phyloP scores from a whole-genome alignment of 1,140 invertebrate species.

The Leptinotarsa lineolata region DNA sequence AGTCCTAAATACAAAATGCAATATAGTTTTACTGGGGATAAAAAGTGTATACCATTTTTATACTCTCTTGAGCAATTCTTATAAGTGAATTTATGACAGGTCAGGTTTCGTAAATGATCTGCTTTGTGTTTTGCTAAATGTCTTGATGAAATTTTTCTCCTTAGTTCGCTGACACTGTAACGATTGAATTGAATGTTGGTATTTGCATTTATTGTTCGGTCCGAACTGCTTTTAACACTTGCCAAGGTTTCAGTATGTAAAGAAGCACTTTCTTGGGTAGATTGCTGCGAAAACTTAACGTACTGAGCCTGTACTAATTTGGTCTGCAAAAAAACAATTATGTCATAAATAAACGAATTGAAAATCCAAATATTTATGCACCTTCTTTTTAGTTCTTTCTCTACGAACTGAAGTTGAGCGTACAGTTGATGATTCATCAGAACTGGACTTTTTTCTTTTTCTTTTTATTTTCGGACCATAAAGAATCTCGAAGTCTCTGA shows the following conservation, averaged over 20 bases:
- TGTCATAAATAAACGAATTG: no score
- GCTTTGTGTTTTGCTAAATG: constrained; percentile 50
- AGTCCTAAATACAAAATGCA: constrained; percentile 62
- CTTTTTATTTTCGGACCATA: constrained; percentile 56
- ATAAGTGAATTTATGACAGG: constrained; percentile 50
- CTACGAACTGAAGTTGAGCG: constrained; percentile 40
- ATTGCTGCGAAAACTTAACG: constrained; percentile 52
- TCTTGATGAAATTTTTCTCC: constrained; percentile 44
- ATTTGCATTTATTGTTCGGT: constrained; percentile 36
- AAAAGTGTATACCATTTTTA: constrained; percentile 50
- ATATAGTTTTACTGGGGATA: constrained; percentile 58
- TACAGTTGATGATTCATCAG: constrained; percentile 33
- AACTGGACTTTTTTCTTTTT: constrained; percentile 38
- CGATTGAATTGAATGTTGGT: constrained; percentile 53
- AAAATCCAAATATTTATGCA: not conserved
- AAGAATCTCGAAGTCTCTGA: constrained; percentile 61
- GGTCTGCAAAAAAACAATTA: constrained; percentile 3
- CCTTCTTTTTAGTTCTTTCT: constrained; percentile 51
- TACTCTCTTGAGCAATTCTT: constrained; percentile 52
- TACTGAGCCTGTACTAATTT: constrained; percentile 49
- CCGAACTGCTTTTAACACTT: constrained; percentile 48
- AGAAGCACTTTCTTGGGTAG: constrained; percentile 48
- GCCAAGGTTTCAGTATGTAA: constrained; percentile 53
- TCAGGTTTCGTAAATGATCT: constrained; percentile 37
- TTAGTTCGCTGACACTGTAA: constrained; percentile 51